Evolutionary conservation across 1,140 invertebrate genomes (phyloP).

Genomic region (Bombus sibiricus): DNA sequence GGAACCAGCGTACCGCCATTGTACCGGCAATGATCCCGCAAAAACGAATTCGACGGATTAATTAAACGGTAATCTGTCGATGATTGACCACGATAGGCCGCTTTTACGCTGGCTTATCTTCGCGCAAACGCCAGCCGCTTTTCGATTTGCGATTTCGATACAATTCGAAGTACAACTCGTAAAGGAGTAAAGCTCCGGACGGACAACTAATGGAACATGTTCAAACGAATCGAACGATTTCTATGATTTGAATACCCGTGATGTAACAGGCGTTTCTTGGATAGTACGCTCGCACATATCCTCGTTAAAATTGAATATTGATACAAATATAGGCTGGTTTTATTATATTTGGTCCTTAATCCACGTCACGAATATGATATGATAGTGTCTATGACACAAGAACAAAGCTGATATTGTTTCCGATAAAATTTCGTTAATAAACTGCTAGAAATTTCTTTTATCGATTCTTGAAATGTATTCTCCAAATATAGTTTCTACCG

Average conservation of each 20-base stretch:
- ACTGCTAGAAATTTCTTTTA: not conserved
- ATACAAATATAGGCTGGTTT: too few species aligned
- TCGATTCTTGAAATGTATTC: not conserved
- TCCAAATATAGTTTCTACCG: not conserved
- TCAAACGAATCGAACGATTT: not conserved
- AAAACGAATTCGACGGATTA: constrained; percentile 55
- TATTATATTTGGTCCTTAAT: too few species aligned
- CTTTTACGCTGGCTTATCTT: constrained; percentile 45
- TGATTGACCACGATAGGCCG: constrained; percentile 47
- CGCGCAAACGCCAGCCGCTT: not conserved
- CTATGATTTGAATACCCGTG: not conserved
- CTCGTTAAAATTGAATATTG: too few species aligned
- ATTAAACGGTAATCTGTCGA: constrained; percentile 53
- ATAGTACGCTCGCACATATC: too few species aligned
- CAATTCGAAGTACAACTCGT: constrained; percentile 14
- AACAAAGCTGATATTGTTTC: too few species aligned
- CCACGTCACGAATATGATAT: too few species aligned
- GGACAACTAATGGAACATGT: not conserved
- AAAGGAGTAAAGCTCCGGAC: constrained; percentile 22
- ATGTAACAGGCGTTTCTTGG: not conserved
- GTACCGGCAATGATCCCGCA: constrained; percentile 32
- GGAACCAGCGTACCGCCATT: constrained; percentile 17
- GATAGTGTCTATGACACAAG: too few species aligned
- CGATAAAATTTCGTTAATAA: not conserved
- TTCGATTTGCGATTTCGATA: constrained; percentile 16